A percentile compares a stretch with the other conserved stretches of the same genome.
These are phyloP conservation scores for Drosophila ercepeae DNA, from an alignment of 1,140 invertebrate species.

Conservation along the genomic window DNA sequence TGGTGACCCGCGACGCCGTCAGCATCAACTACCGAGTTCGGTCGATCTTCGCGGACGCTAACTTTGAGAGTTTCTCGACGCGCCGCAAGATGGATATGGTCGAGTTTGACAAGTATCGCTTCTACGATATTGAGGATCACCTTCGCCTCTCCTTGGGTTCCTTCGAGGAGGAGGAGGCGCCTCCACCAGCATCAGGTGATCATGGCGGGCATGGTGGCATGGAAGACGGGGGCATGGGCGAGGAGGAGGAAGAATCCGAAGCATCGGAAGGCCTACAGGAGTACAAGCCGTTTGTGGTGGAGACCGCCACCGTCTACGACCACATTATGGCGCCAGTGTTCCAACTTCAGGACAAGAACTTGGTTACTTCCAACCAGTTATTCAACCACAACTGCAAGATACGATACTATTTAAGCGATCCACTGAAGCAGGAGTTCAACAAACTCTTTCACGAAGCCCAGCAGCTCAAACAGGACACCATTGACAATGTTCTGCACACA, in stretches of 20 bases:
- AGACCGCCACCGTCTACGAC: conserved; percentile 82
- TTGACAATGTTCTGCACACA: conserved; percentile 59
- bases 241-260: conserved; percentile 1
- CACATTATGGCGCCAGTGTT: conserved; percentile 81
- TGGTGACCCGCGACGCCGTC: conserved; percentile 81
- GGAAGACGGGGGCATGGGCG: conserved; percentile 1
- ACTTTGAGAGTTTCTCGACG: conserved; percentile 84
- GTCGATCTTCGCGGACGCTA: conserved; percentile 75
- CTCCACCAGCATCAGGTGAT: background rate
- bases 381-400: conserved; percentile 72
- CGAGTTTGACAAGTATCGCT: conserved; percentile 66
- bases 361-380: conserved; percentile 83
- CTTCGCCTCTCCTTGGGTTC: conserved; percentile 52
- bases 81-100: conserved; percentile 28
- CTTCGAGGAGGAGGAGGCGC: conserved; percentile 33
- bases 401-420: conserved; percentile 71
- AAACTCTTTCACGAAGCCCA: conserved; percentile 84
- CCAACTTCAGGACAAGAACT: conserved; percentile 82
- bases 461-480: conserved; percentile 79
- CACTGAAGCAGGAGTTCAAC: conserved; percentile 84
- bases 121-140: conserved; percentile 68
- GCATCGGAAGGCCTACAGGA: background rate
- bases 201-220: conserved; percentile 7
- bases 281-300: conserved; percentile 43
- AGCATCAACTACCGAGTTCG: conserved; percentile 83